A percentile compares a stretch with the other conserved stretches of the same genome.
phyloP scores from a whole-genome alignment of 2,888 invertebrate genomes.

The Tenthredo notha region DNA sequence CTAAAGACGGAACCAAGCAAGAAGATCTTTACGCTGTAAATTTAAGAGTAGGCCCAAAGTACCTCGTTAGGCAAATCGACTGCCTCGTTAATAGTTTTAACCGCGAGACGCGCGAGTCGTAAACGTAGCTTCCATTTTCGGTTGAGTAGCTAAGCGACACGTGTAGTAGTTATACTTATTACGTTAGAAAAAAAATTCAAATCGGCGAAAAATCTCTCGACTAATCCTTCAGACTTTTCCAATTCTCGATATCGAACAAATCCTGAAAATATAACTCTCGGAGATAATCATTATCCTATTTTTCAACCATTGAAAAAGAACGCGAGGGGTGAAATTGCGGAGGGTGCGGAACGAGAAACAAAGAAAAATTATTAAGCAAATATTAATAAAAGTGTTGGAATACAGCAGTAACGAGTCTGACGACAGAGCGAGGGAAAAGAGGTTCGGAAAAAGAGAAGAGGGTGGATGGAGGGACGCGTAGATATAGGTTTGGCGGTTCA shows the following conservation, averaged over 20 bases:
- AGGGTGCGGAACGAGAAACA: constrained; percentile 34
- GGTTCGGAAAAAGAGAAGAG: constrained; percentile 61
- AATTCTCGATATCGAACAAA: background rate
- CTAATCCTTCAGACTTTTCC: background rate
- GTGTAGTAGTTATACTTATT: background rate
- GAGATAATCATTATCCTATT: constrained; percentile 12
- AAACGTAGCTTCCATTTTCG: constrained; percentile 50
- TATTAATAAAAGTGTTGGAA: constrained; percentile 51
- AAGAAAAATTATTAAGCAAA: constrained; percentile 45
- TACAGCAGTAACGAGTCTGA: constrained; percentile 49
- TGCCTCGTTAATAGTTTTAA: constrained; percentile 50
- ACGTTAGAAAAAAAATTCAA: background rate
- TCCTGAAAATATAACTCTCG: background rate
- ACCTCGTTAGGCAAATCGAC: constrained; percentile 53
- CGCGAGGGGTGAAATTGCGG: background rate
- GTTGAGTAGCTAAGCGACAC: background rate
- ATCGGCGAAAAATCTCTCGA: constrained; percentile 9
- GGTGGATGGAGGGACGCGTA: constrained; percentile 12
- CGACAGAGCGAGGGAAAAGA: constrained; percentile 44
- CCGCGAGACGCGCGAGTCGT: constrained; percentile 45
- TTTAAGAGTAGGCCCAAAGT: constrained; percentile 50
- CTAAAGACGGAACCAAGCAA: constrained; percentile 16
- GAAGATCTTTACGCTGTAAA: constrained; percentile 51
- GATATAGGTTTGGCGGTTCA: constrained; percentile 47
- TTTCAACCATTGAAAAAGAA: background rate